Percentiles rank a stretch among this genome's conserved stretches.
phyloP scores from a whole-genome alignment of 1,140 invertebrate genomes.

The Lerema accius region DNA sequence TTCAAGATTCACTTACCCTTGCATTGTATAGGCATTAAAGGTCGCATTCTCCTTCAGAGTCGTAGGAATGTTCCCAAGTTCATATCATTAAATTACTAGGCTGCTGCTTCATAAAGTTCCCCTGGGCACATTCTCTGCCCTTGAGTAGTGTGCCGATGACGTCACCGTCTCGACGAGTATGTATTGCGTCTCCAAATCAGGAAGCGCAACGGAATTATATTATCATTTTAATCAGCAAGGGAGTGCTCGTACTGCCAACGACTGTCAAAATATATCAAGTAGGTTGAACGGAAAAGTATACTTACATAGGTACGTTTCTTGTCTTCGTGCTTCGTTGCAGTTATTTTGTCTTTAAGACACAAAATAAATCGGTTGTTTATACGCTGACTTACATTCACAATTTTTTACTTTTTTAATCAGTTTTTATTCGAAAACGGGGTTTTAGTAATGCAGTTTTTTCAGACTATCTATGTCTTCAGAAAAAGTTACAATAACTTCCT shows the following conservation, averaged over 20 bases:
- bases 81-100: not conserved
- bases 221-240: not conserved
- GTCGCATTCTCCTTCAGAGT: not conserved
- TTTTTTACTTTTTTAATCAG: too few species aligned
- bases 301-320: too few species aligned
- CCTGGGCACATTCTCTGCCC: constrained; percentile 1
- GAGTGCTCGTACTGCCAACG: not conserved
- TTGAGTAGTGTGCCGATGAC: not conserved
- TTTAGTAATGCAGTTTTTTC: too few species aligned
- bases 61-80: not conserved
- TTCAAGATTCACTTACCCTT: not conserved
- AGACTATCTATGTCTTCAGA: too few species aligned
- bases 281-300: too few species aligned
- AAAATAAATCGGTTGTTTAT: too few species aligned
- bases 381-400: too few species aligned
- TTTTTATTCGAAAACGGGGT: too few species aligned
- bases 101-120: not conserved
- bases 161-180: not conserved
- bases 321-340: too few species aligned
- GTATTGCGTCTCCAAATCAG: constrained; percentile 3
- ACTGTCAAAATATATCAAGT: not conserved
- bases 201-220: constrained; percentile 9
- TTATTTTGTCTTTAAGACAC: too few species aligned
- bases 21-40: not conserved
- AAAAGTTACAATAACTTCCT: too few species aligned